These are phyloP conservation scores for Lepidothrix coronata DNA, from an alignment of 2,113 vertebrate genomes.

Conservation along the genomic window DNA sequence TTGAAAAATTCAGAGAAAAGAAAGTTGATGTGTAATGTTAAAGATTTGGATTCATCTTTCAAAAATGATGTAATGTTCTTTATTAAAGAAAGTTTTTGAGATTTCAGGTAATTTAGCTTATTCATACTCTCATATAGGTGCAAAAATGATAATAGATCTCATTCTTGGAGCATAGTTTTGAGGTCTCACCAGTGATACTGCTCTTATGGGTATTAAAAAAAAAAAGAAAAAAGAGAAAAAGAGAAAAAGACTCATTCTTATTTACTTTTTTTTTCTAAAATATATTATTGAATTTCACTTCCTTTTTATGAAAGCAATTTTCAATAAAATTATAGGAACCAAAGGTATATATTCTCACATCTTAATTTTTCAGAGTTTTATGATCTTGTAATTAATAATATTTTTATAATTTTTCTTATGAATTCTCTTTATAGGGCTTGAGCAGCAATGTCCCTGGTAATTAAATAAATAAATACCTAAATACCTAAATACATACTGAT, in stretches of 20 bases:
- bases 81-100: background rate
- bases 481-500: background rate
- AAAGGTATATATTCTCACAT: background rate
- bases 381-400: background rate
- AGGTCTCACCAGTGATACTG: background rate
- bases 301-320: background rate
- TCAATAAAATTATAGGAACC: background rate
- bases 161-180: background rate
- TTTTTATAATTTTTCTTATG: background rate
- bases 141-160: background rate
- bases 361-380: background rate
- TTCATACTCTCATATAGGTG: background rate
- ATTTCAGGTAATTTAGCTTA: background rate
- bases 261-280: background rate
- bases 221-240: background rate
- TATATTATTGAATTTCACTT: background rate
- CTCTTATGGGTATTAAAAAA: background rate
- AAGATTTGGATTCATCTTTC: background rate
- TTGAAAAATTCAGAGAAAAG: background rate
- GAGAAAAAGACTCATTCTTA: accelerated
- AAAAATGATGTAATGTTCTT: background rate
- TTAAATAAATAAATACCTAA: background rate
- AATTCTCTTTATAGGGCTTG: background rate
- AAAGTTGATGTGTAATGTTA: background rate
- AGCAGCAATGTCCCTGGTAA: background rate